These are phyloP conservation scores for Tetranychus piercei DNA, from an alignment of 2,888 invertebrate genomes.

Conservation along the genomic window DNA sequence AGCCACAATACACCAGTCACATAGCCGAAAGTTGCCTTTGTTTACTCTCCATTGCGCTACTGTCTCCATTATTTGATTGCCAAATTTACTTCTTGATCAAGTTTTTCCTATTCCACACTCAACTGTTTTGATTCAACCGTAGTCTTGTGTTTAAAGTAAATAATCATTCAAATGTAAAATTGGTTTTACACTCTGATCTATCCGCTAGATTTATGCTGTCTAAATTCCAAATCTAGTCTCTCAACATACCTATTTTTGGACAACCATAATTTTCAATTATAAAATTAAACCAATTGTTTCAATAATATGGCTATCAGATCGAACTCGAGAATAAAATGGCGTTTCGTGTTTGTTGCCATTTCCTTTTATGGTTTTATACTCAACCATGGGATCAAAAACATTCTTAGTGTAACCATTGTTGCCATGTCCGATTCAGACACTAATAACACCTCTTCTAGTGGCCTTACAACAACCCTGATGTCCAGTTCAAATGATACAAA, in stretches of 20 bases:
- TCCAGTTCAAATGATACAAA: not conserved
- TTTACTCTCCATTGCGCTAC: too few species aligned
- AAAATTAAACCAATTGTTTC: too few species aligned
- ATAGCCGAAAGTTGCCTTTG: too few species aligned
- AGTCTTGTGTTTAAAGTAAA: too few species aligned
- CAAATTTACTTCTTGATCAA: too few species aligned
- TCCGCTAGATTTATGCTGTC: too few species aligned
- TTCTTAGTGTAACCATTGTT: not conserved
- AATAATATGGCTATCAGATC: not conserved
- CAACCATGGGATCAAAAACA: not conserved
- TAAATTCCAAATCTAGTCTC: not conserved
- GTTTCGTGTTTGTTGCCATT: not conserved
- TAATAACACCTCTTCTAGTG: not conserved
- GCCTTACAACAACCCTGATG: not conserved
- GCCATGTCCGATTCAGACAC: not conserved
- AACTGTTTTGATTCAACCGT: too few species aligned
- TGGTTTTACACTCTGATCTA: too few species aligned
- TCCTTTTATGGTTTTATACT: slow-evolving; percentile 6
- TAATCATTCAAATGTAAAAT: too few species aligned
- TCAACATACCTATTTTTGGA: not conserved
- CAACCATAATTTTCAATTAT: not conserved
- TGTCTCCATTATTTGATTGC: too few species aligned
- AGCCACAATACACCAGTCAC: too few species aligned
- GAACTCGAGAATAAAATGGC: not conserved
- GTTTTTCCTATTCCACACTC: too few species aligned